Conservation (phyloP, 2,113 vertebrate species). For the Cisticola juncidis region DNA sequence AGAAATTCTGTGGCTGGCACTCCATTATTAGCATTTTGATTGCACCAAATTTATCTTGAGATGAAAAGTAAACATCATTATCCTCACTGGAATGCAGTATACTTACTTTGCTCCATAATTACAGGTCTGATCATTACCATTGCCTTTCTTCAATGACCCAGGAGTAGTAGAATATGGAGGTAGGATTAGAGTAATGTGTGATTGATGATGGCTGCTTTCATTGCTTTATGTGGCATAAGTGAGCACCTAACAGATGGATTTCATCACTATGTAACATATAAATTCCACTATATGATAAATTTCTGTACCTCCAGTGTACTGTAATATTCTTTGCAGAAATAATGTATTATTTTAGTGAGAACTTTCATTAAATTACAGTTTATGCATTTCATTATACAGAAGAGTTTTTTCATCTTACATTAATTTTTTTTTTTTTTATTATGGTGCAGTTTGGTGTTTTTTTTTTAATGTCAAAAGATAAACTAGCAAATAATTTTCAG, state of each 20-base stretch:
- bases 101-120: conserved; percentile 63
- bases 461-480: neutral
- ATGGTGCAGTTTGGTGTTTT: neutral
- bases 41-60: conserved; percentile 60
- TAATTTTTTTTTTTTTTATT: neutral
- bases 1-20: conserved; percentile 31
- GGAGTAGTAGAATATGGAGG: conserved; percentile 54
- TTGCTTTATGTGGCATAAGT: conserved; percentile 27
- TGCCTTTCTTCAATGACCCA: conserved; percentile 50
- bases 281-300: conserved; percentile 64
- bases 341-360: conserved; percentile 51
- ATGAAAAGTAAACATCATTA: conserved; percentile 63
- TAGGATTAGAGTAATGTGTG: conserved; percentile 55
- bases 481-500: neutral
- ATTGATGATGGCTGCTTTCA: conserved; percentile 54
- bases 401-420: neutral
- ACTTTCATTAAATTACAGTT: conserved; percentile 60
- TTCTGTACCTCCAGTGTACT: conserved; percentile 39
- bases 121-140: conserved; percentile 51
- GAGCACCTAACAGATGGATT: conserved; percentile 70
- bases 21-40: conserved; percentile 64
- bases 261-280: conserved; percentile 64
- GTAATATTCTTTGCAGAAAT: conserved; percentile 46
- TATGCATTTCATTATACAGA: conserved; percentile 37
- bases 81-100: conserved; percentile 10